Evolutionary conservation across 2,888 invertebrate species (phyloP).

Genomic region (Galerucella calmariensis): DNA sequence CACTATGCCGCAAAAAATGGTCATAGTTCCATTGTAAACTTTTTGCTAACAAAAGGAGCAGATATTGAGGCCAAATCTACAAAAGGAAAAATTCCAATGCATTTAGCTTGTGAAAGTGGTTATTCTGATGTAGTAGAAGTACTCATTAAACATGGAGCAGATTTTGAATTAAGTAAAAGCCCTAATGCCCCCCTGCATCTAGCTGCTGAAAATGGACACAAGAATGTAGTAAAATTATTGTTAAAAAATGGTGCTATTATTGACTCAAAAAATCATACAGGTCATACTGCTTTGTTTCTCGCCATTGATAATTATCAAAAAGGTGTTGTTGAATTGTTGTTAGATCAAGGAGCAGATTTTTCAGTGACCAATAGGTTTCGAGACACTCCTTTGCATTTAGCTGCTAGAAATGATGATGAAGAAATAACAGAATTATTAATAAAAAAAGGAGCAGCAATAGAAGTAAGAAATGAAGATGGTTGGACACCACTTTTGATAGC

Average conservation of each 20-base stretch:
- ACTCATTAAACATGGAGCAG: slow-evolving; percentile 52
- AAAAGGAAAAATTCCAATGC: slow-evolving; percentile 64
- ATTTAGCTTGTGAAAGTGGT: slow-evolving; percentile 68
- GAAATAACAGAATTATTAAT: slow-evolving; percentile 38
- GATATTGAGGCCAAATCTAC: slow-evolving; percentile 38
- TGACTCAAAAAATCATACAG: slow-evolving; percentile 59
- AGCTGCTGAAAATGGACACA: slow-evolving; percentile 68
- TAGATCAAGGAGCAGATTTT: slow-evolving; percentile 27
- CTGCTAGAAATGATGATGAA: slow-evolving; percentile 34
- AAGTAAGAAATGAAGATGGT: slow-evolving; percentile 40
- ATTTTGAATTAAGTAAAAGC: slow-evolving; percentile 24
- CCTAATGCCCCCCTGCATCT: slow-evolving; percentile 69
- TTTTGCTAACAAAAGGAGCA: slow-evolving; percentile 24
- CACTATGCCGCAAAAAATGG: slow-evolving; percentile 37
- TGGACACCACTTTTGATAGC: slow-evolving; percentile 52
- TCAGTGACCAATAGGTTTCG: slow-evolving; percentile 14
- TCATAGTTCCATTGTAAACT: slow-evolving; percentile 16
- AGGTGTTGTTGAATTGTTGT: slow-evolving; percentile 18
- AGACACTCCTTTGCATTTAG: slow-evolving; percentile 42
- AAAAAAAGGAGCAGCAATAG: slow-evolving; percentile 31
- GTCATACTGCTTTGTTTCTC: slow-evolving; percentile 19
- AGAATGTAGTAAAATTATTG: slow-evolving; percentile 63
- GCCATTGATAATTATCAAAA: slow-evolving; percentile 22
- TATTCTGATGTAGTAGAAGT: slow-evolving; percentile 60
- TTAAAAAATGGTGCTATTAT: slow-evolving; percentile 64